Evolutionary conservation across 2,113 vertebrate genomes (phyloP), one percentile per base, ranked within the genome.

Genomic region (Microcebus tavaratra): DNA sequence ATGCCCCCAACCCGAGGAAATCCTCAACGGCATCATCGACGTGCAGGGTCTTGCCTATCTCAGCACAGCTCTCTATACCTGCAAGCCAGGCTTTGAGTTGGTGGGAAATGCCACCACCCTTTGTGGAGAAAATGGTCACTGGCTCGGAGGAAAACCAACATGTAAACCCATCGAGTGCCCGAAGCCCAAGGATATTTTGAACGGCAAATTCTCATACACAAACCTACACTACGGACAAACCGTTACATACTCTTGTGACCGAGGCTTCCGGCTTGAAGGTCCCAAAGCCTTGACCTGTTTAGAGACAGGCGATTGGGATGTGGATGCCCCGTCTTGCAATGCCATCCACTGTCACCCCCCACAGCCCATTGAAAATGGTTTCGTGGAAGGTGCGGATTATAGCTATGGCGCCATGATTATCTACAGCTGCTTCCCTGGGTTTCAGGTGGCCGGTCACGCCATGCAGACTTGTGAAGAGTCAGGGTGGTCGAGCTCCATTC

Each of bases 41-140:
- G 99, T 99, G 14, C 99, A 99, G 96, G 99, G 99, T n/a, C 99
- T 99, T 78, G 99, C 99, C 96, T 99, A 99, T 97, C 99, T 99
- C 85, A 99, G 99, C 98, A 99, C 99, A 85, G 99, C 99, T 0
- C 98, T 99, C 50, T 99, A 99, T 93, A 99, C 99, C 8, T 99
- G 99, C 95, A 99, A 99, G 93, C 98, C 99, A 70, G 99, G 99
- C 48, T 99, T 99, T 86, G 98, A 99, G 39, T 97, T 99, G 75
- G 95, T 98, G 1, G 99, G 99, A 1, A 99, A 99, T 83, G 97
- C 99, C 3, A 99, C 99, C 12, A 98, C 99, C 23, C 99, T 99
- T 78, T 99, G 99, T 97, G 99, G 99, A 82, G 99, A 99, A 88
- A 99, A 98, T 61, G 99, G 99, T 39, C 97, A 98, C n/a, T 99